These are phyloP conservation scores for Mylabris sibirica DNA, from an alignment of 2,888 invertebrate species.

Conservation along the genomic window DNA sequence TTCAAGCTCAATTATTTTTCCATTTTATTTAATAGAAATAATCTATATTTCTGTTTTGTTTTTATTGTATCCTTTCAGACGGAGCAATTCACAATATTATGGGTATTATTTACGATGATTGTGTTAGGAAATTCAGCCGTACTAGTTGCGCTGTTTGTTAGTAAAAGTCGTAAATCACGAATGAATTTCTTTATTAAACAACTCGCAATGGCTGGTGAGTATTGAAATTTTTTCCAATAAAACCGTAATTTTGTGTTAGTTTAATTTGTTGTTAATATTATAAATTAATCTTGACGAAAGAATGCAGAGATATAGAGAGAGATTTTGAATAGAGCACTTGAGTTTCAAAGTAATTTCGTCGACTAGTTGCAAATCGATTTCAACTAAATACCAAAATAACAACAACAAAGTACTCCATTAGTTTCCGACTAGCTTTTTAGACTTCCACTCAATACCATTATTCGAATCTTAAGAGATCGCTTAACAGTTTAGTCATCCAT, in stretches of 20 bases:
- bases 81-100: slow-evolving; percentile 70
- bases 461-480: background rate
- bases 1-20: background rate
- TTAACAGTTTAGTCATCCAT: background rate
- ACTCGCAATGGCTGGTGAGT: slow-evolving; percentile 72
- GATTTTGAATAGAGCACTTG: background rate
- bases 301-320: too few relatives aligned
- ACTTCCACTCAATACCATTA: background rate
- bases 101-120: slow-evolving; percentile 70
- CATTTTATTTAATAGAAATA: background rate
- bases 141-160: slow-evolving; percentile 67
- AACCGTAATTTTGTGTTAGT: background rate
- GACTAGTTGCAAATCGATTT: background rate
- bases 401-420: background rate
- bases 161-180: slow-evolving; percentile 70
- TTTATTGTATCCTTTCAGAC: slow-evolving; percentile 61
- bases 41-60: slow-evolving; percentile 35
- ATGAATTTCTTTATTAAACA: slow-evolving; percentile 78
- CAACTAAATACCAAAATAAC: background rate
- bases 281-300: background rate
- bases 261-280: background rate
- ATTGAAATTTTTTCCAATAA: slow-evolving; percentile 2
- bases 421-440: background rate
- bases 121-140: slow-evolving; percentile 72
- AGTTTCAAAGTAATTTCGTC: background rate